phyloP scores from a whole-genome alignment of 2,113 vertebrate genomes.

The Engystomops pustulosus region DNA sequence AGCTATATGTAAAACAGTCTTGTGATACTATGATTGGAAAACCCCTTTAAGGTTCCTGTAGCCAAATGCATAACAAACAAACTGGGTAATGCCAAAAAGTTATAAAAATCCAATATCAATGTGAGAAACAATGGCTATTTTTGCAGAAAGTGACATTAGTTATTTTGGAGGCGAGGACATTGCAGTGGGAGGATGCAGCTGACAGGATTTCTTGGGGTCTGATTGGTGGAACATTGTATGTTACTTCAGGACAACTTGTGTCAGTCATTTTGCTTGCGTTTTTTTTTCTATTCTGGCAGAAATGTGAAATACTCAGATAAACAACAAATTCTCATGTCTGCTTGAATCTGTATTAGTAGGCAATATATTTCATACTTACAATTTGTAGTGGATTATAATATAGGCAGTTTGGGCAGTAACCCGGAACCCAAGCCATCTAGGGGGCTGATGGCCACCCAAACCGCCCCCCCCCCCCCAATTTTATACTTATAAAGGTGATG shows the following conservation, averaged over 20 bases:
- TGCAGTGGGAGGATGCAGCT: conserved; percentile 9
- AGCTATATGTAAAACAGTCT: too few relatives aligned
- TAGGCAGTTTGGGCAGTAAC: too few relatives aligned
- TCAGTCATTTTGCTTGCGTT: neutral
- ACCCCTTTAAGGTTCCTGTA: too few relatives aligned
- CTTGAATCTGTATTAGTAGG: too few relatives aligned
- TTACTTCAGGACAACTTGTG: conserved; percentile 17
- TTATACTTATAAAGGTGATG: too few relatives aligned
- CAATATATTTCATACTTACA: neutral
- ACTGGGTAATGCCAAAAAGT: too few relatives aligned
- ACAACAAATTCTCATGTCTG: neutral
- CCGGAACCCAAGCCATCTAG: too few relatives aligned
- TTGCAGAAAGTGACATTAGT: neutral
- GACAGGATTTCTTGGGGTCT: conserved; percentile 11
- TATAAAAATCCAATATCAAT: neutral
- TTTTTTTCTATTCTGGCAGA: neutral
- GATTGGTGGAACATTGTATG: neutral
- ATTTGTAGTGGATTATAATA: too few relatives aligned
- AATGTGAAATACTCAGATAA: neutral
- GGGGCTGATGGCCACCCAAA: too few relatives aligned
- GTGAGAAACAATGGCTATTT: neutral
- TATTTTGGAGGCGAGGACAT: neutral
- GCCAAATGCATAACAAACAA: too few relatives aligned
- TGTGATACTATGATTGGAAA: too few relatives aligned
- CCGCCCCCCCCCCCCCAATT: too few relatives aligned